Percentiles rank a stretch among this genome's conserved stretches.
Evolutionary conservation across 2,888 invertebrate species (phyloP).

Genomic region (Crematogaster levior): DNA sequence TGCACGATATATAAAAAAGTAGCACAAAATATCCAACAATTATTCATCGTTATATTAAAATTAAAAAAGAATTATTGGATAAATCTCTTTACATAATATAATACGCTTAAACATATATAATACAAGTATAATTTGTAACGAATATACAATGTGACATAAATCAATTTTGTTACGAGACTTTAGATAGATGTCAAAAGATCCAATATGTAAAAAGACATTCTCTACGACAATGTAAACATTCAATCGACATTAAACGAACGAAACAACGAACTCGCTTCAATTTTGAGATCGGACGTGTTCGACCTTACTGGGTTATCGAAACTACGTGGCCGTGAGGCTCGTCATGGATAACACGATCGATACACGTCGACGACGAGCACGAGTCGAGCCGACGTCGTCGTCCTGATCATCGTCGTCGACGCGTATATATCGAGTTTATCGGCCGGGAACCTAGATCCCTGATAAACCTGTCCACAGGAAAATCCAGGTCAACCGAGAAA

Average conservation of each 20-base stretch:
- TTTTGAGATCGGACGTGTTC: conserved; percentile 18
- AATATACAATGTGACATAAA: background rate
- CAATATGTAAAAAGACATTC: background rate
- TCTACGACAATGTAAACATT: background rate
- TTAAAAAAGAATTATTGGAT: background rate
- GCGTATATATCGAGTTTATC: conserved; percentile 72
- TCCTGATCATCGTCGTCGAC: conserved; percentile 55
- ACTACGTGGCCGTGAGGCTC: conserved; percentile 56
- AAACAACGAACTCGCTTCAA: background rate
- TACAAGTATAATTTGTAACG: background rate
- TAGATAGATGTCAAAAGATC: background rate
- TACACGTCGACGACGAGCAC: conserved; percentile 65
- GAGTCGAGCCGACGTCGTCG: conserved; percentile 45
- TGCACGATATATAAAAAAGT: background rate
- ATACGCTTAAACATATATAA: background rate
- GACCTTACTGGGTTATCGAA: conserved; percentile 62
- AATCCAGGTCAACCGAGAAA: conserved; percentile 71
- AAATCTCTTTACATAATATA: background rate
- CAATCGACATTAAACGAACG: background rate
- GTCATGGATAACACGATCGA: conserved; percentile 69
- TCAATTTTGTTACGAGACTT: background rate
- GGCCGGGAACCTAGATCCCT: conserved; percentile 69
- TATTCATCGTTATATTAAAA: background rate
- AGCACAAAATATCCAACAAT: background rate
- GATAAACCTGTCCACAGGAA: conserved; percentile 72